A percentile compares a stretch with the other conserved stretches of the same genome.
These are phyloP conservation scores for Todiramphus saurophagus DNA, from an alignment of 2,113 vertebrate genomes.

Conservation along the genomic window DNA sequence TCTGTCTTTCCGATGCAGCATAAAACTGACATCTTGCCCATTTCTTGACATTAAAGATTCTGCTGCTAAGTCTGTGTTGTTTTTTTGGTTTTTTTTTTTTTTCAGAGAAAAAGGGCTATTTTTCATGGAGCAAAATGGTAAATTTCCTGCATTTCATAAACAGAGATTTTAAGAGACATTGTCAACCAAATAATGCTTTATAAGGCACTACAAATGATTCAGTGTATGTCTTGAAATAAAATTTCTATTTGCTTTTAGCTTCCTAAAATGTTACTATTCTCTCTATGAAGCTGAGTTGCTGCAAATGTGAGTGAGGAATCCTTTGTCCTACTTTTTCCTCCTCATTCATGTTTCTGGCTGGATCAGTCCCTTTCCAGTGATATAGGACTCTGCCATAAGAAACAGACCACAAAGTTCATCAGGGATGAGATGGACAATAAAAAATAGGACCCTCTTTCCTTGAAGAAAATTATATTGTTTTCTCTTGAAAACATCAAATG, in stretches of 20 bases:
- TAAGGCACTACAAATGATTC: constrained; percentile 40
- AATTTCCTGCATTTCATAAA: constrained; percentile 40
- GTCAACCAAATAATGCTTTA: constrained; percentile 64
- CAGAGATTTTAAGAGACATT: constrained; percentile 37
- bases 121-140: constrained; percentile 27
- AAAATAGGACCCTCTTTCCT: background rate
- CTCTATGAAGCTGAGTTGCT: background rate
- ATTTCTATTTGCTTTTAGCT: constrained; percentile 23
- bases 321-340: background rate
- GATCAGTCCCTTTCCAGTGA: background rate
- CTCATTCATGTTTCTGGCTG: background rate
- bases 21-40: constrained; percentile 59
- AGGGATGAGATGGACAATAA: background rate
- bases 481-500: background rate
- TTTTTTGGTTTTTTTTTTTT: background rate
- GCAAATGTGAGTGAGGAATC: background rate
- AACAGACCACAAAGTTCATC: background rate
- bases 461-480: background rate
- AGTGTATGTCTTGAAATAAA: background rate
- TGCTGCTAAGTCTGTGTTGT: background rate
- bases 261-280: background rate
- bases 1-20: constrained; percentile 58
- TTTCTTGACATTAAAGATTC: constrained; percentile 53
- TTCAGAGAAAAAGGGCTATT: background rate
- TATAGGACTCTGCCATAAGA: background rate